These are phyloP conservation scores for Crax fasciolata DNA, from an alignment of 2,797 vertebrate genomes.

Conservation along the genomic window DNA sequence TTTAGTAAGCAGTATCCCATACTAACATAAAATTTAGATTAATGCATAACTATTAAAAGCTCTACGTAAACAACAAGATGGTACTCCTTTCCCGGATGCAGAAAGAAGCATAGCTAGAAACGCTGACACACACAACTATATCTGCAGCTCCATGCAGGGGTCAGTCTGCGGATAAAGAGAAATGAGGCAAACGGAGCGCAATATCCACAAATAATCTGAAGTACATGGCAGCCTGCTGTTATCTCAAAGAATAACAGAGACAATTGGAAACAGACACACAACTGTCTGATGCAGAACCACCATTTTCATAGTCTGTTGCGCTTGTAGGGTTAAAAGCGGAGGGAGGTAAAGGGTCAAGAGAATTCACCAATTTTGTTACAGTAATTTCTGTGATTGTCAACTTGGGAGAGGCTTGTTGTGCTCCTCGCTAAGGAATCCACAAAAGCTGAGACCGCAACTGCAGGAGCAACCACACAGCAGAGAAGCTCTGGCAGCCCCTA, in stretches of 20 bases:
- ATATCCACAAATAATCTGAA: background rate
- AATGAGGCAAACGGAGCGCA: background rate
- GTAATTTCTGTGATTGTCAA: background rate
- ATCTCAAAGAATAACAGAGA: background rate
- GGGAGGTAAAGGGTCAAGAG: background rate
- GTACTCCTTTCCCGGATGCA: background rate
- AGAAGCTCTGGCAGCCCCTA: background rate
- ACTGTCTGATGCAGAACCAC: background rate
- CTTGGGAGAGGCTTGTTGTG: background rate
- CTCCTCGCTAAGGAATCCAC: background rate
- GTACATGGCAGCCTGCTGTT: background rate
- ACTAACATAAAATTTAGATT: background rate
- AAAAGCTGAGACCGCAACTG: background rate
- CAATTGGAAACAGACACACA: background rate
- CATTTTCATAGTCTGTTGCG: accelerated
- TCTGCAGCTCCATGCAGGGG: background rate
- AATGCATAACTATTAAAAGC: background rate
- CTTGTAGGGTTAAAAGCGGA: background rate
- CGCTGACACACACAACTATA: accelerated
- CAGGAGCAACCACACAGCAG: accelerated
- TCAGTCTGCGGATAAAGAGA: accelerated
- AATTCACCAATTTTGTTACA: background rate
- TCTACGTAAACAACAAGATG: background rate
- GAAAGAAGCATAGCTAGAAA: background rate
- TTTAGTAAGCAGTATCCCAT: background rate